A percentile compares a stretch with the other conserved stretches of the same genome.
Conservation (phyloP, 1,140 invertebrate genomes). For the Pantala flavescens region DNA sequence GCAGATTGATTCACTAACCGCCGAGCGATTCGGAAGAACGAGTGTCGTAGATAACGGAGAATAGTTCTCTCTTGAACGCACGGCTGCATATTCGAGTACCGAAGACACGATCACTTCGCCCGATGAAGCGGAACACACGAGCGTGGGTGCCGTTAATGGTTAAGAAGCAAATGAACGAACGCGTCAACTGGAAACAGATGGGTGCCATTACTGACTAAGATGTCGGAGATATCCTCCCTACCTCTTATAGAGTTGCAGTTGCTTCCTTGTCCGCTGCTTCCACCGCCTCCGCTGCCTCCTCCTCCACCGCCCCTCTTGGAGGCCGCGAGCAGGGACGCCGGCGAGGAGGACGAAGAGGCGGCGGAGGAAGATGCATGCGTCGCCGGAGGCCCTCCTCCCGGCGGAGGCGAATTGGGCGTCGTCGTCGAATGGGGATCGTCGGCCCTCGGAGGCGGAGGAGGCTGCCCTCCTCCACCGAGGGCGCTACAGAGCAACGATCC, state of each 20-base stretch:
- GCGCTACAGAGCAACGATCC: background rate
- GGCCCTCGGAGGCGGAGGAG: background rate
- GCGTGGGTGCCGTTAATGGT: too few species aligned
- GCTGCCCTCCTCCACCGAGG: background rate
- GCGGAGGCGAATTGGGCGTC: background rate
- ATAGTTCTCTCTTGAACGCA: too few species aligned
- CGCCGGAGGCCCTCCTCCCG: background rate
- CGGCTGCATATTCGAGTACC: too few species aligned
- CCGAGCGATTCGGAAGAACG: too few species aligned
- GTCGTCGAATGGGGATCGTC: background rate
- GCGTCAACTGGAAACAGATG: too few species aligned
- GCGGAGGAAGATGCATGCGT: background rate
- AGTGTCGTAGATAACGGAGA: too few species aligned
- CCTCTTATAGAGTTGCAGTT: conserved; percentile 6
- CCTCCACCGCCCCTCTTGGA: background rate
- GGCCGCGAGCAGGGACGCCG: background rate
- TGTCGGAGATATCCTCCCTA: background rate
- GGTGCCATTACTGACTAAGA: too few species aligned
- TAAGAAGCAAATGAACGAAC: too few species aligned
- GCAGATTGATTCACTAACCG: too few species aligned
- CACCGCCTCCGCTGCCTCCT: background rate
- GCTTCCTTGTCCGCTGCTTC: conserved; percentile 3
- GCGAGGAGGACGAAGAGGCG: background rate
- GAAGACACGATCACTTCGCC: too few species aligned
- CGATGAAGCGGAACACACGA: too few species aligned